Evolutionary conservation across 30 jellyfish, hydroid and myxozoan species (phyloP).

Genomic region (Phacellophora camtschatica): DNA sequence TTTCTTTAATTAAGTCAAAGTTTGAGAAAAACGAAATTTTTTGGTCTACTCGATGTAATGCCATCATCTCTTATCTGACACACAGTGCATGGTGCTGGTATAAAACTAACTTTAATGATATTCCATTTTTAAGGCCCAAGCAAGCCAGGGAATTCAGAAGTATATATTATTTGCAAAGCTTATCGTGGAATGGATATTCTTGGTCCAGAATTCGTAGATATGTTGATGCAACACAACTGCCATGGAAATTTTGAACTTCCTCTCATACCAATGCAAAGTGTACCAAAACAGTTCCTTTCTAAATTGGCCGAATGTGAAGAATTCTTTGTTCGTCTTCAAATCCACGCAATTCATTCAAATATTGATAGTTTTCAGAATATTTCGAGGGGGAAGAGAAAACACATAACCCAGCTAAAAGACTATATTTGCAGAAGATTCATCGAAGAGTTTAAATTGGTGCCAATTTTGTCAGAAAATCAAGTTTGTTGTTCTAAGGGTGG

Average conservation of each 20-base stretch:
- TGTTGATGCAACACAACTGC: constrained; percentile 24
- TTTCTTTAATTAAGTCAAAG: too few species aligned
- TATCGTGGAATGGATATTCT: constrained; percentile 31
- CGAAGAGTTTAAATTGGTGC: constrained; percentile 18
- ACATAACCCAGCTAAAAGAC: neutral
- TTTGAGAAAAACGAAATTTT: too few species aligned
- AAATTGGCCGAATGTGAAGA: constrained; percentile 41
- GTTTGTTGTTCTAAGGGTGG: neutral
- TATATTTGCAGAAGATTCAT: constrained; percentile 39
- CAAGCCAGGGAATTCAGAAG: constrained; percentile 97
- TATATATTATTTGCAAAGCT: constrained; percentile 74
- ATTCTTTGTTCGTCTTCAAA: constrained; percentile 62
- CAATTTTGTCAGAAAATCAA: neutral
- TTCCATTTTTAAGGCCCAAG: constrained; percentile 93
- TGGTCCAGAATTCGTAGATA: neutral
- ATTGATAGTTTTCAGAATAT: constrained; percentile 29
- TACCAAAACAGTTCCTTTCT: constrained; percentile 46
- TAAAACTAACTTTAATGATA: too few species aligned
- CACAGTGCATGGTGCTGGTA: too few species aligned
- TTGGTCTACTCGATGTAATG: too few species aligned
- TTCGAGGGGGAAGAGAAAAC: neutral
- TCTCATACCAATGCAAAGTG: constrained; percentile 9
- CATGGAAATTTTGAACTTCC: constrained; percentile 2
- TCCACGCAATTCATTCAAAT: constrained; percentile 57
- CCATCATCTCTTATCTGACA: too few species aligned